phyloP scores from a whole-genome alignment of 2,113 vertebrate genomes.

The Gadus macrocephalus region DNA sequence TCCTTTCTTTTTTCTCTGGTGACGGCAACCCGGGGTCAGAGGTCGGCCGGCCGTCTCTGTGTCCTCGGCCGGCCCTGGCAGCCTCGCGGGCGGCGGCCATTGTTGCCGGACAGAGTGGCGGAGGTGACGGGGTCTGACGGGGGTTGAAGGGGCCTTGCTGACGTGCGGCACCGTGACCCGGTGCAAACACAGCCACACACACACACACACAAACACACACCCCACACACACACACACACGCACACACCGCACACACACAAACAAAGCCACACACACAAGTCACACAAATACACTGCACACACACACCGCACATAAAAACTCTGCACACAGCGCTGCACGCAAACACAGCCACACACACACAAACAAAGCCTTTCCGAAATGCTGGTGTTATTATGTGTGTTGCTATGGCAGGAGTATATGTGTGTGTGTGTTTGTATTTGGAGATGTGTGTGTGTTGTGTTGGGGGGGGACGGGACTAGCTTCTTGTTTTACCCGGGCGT shows the following conservation, averaged over 20 bases:
- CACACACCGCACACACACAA: constrained; percentile 40
- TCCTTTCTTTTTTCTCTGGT: constrained; percentile 42
- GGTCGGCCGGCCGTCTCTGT: constrained; percentile 63
- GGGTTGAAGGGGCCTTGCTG: constrained; percentile 63
- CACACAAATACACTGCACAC: constrained; percentile 39
- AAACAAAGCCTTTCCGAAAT: constrained; percentile 12
- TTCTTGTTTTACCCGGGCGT: background rate
- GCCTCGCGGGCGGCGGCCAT: constrained; percentile 58
- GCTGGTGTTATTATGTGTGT: constrained; percentile 45
- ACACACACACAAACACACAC: constrained; percentile 17
- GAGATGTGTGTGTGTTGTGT: background rate
- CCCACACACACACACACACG: constrained; percentile 25
- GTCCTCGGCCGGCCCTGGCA: constrained; percentile 65
- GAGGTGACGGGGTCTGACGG: constrained; percentile 66
- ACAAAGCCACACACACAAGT: no score
- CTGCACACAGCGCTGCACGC: background rate
- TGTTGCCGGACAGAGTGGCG: constrained; percentile 54
- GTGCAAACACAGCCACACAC: constrained; percentile 46
- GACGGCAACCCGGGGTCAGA: constrained; percentile 65
- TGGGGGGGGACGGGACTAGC: background rate
- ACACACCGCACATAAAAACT: constrained; percentile 26
- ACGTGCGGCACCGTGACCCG: constrained; percentile 50
- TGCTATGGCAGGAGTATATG: constrained; percentile 41
- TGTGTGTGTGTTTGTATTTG: constrained; percentile 7
- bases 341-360: background rate